Evolutionary conservation across 2,888 invertebrate genomes (phyloP).

Genomic region (Notocelia uddmanniana): DNA sequence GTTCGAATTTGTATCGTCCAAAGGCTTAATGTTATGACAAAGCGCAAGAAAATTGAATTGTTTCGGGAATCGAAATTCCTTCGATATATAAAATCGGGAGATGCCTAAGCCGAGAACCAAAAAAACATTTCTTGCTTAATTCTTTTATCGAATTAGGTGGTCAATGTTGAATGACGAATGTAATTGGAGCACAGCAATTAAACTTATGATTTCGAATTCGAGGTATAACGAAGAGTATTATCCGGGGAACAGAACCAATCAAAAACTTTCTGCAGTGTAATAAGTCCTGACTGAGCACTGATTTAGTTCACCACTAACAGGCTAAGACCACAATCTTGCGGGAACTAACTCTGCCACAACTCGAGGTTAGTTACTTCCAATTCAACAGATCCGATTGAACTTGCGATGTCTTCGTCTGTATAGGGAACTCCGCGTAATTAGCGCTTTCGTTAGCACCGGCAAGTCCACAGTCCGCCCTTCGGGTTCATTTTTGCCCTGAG

Average conservation of each 20-base stretch:
- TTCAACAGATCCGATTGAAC: slow-evolving; percentile 19
- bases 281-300: slow-evolving; percentile 29
- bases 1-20: slow-evolving; percentile 40
- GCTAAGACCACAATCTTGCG: slow-evolving; percentile 22
- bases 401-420: neutral
- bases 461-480: neutral
- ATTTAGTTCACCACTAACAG: slow-evolving; percentile 25
- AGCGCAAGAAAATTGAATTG: slow-evolving; percentile 46
- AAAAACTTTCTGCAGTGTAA: slow-evolving; percentile 24
- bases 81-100: slow-evolving; percentile 17
- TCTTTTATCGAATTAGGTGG: slow-evolving; percentile 16
- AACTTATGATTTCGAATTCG: slow-evolving; percentile 51
- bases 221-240: slow-evolving; percentile 20
- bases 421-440: neutral
- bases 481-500: neutral
- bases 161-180: slow-evolving; percentile 10
- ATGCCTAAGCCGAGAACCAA: neutral
- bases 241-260: slow-evolving; percentile 30
- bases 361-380: slow-evolving; percentile 26
- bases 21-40: slow-evolving; percentile 51
- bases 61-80: slow-evolving; percentile 50
- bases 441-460: neutral
- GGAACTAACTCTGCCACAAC: slow-evolving; percentile 8
- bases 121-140: slow-evolving; percentile 4
- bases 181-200: slow-evolving; percentile 55